A percentile compares a stretch with the other conserved stretches of the same genome.
These are phyloP conservation scores for Meloidogyne exigua DNA, from an alignment of 1,140 invertebrate species.

Conservation along the genomic window DNA sequence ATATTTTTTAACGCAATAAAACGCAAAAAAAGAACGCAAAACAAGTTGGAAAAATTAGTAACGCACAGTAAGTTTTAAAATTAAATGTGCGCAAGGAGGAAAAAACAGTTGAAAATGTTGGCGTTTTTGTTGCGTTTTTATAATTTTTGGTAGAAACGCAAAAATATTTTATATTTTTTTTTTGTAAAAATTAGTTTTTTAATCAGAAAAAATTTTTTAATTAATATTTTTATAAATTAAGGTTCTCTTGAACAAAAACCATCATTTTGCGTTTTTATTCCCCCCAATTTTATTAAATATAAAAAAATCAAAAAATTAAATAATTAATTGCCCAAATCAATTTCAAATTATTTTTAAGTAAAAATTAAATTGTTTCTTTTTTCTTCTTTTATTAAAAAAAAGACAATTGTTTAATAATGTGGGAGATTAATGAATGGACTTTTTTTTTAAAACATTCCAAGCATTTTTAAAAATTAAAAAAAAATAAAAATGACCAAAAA, in stretches of 20 bases:
- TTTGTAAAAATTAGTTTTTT: background rate
- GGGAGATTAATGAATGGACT: background rate
- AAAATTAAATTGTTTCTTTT: background rate
- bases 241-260: too few species aligned
- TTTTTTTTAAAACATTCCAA: background rate
- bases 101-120: too few species aligned
- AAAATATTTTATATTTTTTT: too few species aligned
- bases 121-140: too few species aligned
- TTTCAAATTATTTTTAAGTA: background rate
- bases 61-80: too few species aligned
- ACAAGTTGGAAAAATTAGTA: background rate
- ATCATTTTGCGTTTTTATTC: background rate
- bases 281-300: background rate
- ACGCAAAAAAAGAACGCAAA: background rate
- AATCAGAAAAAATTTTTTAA: background rate
- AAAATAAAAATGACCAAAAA: constrained; percentile 1
- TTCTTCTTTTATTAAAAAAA: background rate
- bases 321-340: background rate
- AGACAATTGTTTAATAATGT: background rate
- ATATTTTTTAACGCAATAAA: too few species aligned
- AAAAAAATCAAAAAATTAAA: background rate
- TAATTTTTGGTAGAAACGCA: too few species aligned
- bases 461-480: background rate
- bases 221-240: too few species aligned
- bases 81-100: too few species aligned